Base-by-base conservation (phyloP, 2,888 invertebrate genomes). In the Drosophila fulvimacula region DNA sequence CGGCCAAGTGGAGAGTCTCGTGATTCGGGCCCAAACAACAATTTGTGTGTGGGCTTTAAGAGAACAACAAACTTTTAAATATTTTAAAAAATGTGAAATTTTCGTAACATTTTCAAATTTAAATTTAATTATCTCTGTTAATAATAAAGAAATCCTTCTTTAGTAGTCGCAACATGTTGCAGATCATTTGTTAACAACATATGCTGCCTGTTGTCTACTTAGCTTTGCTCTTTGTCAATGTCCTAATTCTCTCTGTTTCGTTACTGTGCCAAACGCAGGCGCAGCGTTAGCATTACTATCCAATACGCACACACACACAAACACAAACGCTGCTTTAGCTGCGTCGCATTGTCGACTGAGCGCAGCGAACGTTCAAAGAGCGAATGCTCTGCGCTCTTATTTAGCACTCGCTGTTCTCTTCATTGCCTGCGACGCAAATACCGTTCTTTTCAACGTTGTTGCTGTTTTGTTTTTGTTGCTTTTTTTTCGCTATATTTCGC, bases 361-460 rank as follows among this genome's bases (percentile, higher is more conserved):
- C 76, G 21, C 30, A 51, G 32, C 44, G 74, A 63, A 75, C 75
- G 41, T 38, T 44, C 36, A 65, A 69, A 65, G 66, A 65, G 69
- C 59, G 46, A 44, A 13, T 41, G 39, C 13, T 61, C 53, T 49
- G 67, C 55, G 57, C 62, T 73, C 69, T 66, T 68, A 66, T 17
- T 30, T 49, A 21, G 9, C 49, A 24, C 58, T 39, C 66, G 59
- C 51, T 52, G 58, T 21, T 55, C 68, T 68, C 51, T 71, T 70
- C 42, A 61, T 62, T 69, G 76, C 70, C 82, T 85, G 89, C 79
- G 81, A 82, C 90, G 81, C 83, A 89, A 89, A 88, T 81, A 81
- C 79, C 84, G 82, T 87, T 90, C 79, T 87, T 90, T 82, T 79
- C 56, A 58, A 65, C 24, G n/a, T 38, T 38, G 10, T 10, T 38